Percentiles rank a stretch among this genome's conserved stretches.
Conservation (phyloP, 2,113 vertebrate species). For the Eidolon helvum region DNA sequence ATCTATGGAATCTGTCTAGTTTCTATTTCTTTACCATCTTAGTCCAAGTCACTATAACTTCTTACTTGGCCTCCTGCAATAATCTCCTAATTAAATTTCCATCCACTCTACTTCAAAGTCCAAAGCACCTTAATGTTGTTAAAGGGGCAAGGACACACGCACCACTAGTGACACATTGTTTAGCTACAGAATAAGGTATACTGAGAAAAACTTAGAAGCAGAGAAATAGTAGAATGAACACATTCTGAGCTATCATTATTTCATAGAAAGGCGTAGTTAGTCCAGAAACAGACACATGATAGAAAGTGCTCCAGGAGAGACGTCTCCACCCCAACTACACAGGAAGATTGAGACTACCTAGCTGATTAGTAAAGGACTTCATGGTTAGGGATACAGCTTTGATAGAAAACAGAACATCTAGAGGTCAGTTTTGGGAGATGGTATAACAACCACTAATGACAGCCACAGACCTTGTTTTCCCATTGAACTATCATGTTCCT, state of each 20-base stretch:
- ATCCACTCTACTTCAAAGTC: neutral
- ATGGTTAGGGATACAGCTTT: neutral
- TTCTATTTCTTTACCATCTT: neutral
- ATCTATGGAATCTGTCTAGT: neutral
- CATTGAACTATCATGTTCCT: neutral
- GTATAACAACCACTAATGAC: neutral
- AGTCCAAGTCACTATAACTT: neutral
- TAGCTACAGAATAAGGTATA: neutral
- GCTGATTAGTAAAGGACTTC: neutral
- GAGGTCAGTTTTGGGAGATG: neutral
- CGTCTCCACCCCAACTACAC: neutral
- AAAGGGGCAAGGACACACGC: neutral
- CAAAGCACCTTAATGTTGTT: neutral
- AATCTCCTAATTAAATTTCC: neutral
- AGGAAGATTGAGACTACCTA: neutral
- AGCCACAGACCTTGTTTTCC: neutral
- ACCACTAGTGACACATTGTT: neutral
- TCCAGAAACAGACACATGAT: neutral
- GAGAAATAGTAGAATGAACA: neutral
- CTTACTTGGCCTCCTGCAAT: neutral
- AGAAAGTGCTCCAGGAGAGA: neutral
- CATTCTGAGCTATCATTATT: neutral
- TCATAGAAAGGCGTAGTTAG: neutral
- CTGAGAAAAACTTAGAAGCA: neutral
- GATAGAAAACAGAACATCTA: neutral